Base-by-base conservation (phyloP, 35 echinoderm and acorn worm species). In the Amphiura filiformis region DNA sequence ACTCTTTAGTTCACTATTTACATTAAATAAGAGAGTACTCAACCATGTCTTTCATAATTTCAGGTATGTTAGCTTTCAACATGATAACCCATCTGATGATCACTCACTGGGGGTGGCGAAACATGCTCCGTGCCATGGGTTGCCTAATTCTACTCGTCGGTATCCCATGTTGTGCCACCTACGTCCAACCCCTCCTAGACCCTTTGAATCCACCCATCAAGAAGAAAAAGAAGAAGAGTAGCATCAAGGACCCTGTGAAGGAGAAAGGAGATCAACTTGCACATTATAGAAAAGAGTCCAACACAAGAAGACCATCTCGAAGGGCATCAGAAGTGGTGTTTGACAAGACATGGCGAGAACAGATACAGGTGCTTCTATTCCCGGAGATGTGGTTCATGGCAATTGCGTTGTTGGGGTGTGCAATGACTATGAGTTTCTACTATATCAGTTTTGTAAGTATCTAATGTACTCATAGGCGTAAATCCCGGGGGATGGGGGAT, bases 371-470 rank as follows among this genome's bases (percentile, higher is more conserved):
- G 39, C 40, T 96, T 42, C 84, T 87, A 13, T 87, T 86, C 9
- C 94, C 94, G 1, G 94, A 96, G 56, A 39, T 96, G 1, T 96
- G 90, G 86, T 96, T 96, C 61, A 77, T 96, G 0, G 87, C 90
- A 35, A 65, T 96, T 36, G 94, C 80, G 39, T 49, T 96, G 49
- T 49, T 92, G 81, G 94, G 94, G 39, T 96, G 94, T 39, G 86
- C 90, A 9, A 96, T 96, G 94, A 92, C 94, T 1, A 92, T 96
- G 90, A 92, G 86, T 28, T 96, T 96, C 64, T 96, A 96, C 81
- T 96, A 92, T 82, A 83, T 96, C 82, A 96, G 94, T 77, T 70
- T 96, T 90, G 94, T 96, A 83, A 96, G 94, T 57, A 39, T 70
- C 4, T 17, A 47, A n/a, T n/a, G n/a, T n/a, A n/a, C n/a, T n/a